Percentiles rank a stretch among this genome's conserved stretches.
These are phyloP conservation scores for Teinopalpus imperialis DNA, from an alignment of 2,888 invertebrate genomes.

Conservation along the genomic window DNA sequence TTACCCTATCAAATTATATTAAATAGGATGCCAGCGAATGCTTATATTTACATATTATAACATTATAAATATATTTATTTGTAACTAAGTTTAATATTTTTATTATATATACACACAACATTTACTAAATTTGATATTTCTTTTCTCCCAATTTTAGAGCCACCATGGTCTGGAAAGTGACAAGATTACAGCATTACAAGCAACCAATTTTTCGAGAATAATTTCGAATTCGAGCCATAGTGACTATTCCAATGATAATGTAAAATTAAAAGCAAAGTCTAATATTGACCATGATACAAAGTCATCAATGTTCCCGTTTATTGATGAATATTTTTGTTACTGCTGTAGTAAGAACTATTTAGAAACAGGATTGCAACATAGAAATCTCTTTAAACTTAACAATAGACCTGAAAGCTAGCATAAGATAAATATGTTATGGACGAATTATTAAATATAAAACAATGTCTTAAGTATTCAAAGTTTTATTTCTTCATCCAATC, in stretches of 20 bases:
- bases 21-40: too few relatives aligned
- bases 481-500: too few relatives aligned
- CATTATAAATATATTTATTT: too few relatives aligned
- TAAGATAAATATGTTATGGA: too few relatives aligned
- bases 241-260: slow-evolving; percentile 16
- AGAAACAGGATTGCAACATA: slow-evolving; percentile 41
- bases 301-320: slow-evolving; percentile 53
- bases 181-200: slow-evolving; percentile 81
- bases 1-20: too few relatives aligned
- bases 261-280: slow-evolving; percentile 19
- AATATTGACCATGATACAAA: slow-evolving; percentile 19
- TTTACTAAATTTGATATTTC: too few relatives aligned
- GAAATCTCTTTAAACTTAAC: slow-evolving; percentile 3
- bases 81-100: too few relatives aligned
- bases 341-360: slow-evolving; percentile 63
- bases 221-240: slow-evolving; percentile 44
- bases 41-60: too few relatives aligned
- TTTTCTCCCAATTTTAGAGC: slow-evolving; percentile 69
- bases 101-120: too few relatives aligned
- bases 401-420: too few relatives aligned
- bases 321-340: slow-evolving; percentile 58
- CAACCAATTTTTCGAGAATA: slow-evolving; percentile 82
- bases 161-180: slow-evolving; percentile 55
- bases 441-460: too few relatives aligned
- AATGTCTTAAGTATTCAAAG: too few relatives aligned